These are phyloP conservation scores for Rhinolophus sinicus DNA, from an alignment of 2,113 vertebrate genomes.

Conservation along the genomic window DNA sequence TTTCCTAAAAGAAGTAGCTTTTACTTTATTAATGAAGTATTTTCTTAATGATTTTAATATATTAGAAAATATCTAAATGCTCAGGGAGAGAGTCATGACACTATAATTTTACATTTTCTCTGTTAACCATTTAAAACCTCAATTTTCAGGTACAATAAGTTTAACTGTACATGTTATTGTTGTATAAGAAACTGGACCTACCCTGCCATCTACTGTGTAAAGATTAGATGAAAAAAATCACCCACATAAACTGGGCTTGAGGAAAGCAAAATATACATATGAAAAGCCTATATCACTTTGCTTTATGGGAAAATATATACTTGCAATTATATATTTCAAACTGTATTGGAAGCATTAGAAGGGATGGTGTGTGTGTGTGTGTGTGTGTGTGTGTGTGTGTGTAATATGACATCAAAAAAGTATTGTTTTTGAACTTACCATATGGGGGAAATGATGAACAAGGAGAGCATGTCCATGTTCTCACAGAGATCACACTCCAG, in stretches of 20 bases:
- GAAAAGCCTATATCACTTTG: not conserved
- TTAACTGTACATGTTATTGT: not conserved
- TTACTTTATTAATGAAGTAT: slow-evolving; percentile 22
- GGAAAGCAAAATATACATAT: not conserved
- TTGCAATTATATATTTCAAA: not conserved
- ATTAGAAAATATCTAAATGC: slow-evolving; percentile 54
- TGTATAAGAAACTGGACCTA: not conserved
- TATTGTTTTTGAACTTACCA: not conserved
- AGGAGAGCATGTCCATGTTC: not conserved
- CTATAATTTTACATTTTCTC: slow-evolving; percentile 17
- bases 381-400: not conserved
- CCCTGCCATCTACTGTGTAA: slow-evolving; percentile 72
- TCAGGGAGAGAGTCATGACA: not conserved
- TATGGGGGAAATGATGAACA: not conserved
- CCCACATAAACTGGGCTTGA: not conserved
- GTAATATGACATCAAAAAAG: not conserved
- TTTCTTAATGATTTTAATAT: slow-evolving; percentile 9
- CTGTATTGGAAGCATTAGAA: not conserved
- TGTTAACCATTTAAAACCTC: slow-evolving; percentile 34
- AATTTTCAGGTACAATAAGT: slow-evolving; percentile 26
- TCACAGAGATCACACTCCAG: not conserved
- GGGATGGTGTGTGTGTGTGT: not conserved
- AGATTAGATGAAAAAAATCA: slow-evolving; percentile 30
- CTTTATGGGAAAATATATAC: not conserved
- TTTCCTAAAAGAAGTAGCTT: slow-evolving; percentile 32